Evolutionary conservation across 2,888 invertebrate genomes (phyloP).

Genomic region (Ceramica pisi): DNA sequence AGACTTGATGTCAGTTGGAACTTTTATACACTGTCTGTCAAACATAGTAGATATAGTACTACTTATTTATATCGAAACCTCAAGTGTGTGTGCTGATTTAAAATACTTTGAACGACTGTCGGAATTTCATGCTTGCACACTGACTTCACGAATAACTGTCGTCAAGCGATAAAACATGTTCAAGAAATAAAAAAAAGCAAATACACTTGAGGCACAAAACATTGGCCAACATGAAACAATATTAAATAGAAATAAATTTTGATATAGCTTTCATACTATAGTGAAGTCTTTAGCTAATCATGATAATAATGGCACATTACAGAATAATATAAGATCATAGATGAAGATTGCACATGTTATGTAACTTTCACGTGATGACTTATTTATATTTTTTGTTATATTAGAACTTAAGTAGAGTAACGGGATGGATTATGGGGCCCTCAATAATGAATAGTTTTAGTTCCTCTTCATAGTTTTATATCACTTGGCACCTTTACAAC

Average conservation of each 20-base stretch:
- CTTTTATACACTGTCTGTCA: constrained; percentile 61
- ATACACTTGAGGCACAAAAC: constrained; percentile 50
- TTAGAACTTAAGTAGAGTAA: constrained; percentile 83
- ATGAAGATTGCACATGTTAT: constrained; percentile 88
- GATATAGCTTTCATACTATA: constrained; percentile 77
- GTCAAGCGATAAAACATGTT: constrained; percentile 3
- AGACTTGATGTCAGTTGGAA: constrained; percentile 62
- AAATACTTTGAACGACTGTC: constrained; percentile 23
- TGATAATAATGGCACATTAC: constrained; percentile 79
- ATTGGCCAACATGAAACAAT: constrained; percentile 67
- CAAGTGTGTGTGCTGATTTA: constrained; percentile 56
- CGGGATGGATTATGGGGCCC: constrained; percentile 78
- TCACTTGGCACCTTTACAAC: constrained; percentile 65
- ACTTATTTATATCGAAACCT: constrained; percentile 62
- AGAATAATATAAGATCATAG: constrained; percentile 79
- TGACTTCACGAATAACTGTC: constrained; percentile 5
- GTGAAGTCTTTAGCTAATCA: constrained; percentile 75
- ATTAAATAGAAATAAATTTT: constrained; percentile 65
- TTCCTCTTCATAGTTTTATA: constrained; percentile 61
- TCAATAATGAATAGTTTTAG: constrained; percentile 70
- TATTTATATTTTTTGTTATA: constrained; percentile 89
- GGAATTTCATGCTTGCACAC: constrained; percentile 19
- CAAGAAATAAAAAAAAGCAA: constrained; percentile 38
- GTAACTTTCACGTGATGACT: constrained; percentile 86
- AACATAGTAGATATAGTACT: constrained; percentile 53